Base-by-base conservation (phyloP, 2,113 vertebrate genomes). In the Loxodonta africana region DNA sequence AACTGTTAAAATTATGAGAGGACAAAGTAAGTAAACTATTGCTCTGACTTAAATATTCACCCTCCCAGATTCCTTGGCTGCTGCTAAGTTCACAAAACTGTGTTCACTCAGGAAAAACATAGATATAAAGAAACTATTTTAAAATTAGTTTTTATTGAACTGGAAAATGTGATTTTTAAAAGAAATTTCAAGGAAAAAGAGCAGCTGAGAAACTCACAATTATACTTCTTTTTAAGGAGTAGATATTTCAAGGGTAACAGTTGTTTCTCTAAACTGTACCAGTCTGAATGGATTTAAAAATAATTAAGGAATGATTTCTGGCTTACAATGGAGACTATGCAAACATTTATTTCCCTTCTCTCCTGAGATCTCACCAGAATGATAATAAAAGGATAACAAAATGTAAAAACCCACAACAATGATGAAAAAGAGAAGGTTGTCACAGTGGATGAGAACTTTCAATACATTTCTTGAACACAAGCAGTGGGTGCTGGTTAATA, bases 41-140 rank as follows among this genome's bases (percentile, higher is more conserved):
- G 15, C 60, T 76, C 83, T 20, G 4, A 77, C 25, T 46, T 1
- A 21, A 33, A 5, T 26, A 6, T 8, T 78, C 48, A 28, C 77
- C 53, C 26, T 48, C 2, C 30, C 57, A 86, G 67, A n/a, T 41
- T 77, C 37, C 57, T 87, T 28, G 57, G 33, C n/a, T 51, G 17
- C 48, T 82, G 33, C 26, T 25, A 8, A 9, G 8, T 46, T 90
- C 76, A 65, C 26, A 76, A 86, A 82, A 76, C 11, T n/a, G 17
- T 78, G 28, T 71, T 89, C 78, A 51, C 17, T 90, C 57, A 89
- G 8, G 7, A 90, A 90, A 92, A 92, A 81, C 25, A 41, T 76
- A 51, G 15, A 41, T 67, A 69, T 17, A 8, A 88, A 48, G 14
- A 57, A 80, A 37, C 10, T 25, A 20, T 46, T 90, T 33, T 74